Evolutionary conservation across 2,113 vertebrate species (phyloP).

Genomic region (Periophthalmus modestus): DNA sequence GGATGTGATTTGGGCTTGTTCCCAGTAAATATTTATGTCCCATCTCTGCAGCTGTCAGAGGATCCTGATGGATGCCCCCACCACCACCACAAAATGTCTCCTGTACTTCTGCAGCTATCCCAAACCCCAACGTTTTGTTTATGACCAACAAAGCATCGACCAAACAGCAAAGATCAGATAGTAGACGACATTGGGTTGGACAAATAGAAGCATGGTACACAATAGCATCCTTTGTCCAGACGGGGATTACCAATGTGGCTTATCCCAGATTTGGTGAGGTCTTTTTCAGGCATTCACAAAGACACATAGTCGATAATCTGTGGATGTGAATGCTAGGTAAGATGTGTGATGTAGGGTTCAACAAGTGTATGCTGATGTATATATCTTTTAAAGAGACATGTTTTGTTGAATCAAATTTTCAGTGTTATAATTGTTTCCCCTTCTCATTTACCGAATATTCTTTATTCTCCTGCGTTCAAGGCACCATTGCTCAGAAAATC

Average conservation of each 20-base stretch:
- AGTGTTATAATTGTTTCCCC: too few species aligned
- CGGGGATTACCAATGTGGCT: slow-evolving; percentile 59
- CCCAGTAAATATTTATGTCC: slow-evolving; percentile 77
- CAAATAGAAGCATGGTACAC: slow-evolving; percentile 45
- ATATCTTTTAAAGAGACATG: background rate
- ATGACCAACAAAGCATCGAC: slow-evolving; percentile 43
- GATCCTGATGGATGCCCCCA: slow-evolving; percentile 67
- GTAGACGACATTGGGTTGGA: slow-evolving; percentile 38
- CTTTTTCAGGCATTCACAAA: slow-evolving; percentile 15
- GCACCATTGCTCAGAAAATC: too few species aligned
- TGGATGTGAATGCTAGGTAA: slow-evolving; percentile 29
- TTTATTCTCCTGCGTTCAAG: too few species aligned
- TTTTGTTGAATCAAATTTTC: too few species aligned
- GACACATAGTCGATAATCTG: slow-evolving; percentile 40
- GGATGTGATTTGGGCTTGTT: slow-evolving; percentile 73
- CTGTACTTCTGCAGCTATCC: slow-evolving; percentile 61
- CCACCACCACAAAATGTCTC: slow-evolving; percentile 46
- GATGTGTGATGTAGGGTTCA: slow-evolving; percentile 1
- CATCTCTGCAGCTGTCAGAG: slow-evolving; percentile 70
- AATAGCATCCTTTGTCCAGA: slow-evolving; percentile 61
- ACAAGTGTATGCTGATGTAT: background rate
- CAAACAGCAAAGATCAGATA: slow-evolving; percentile 52
- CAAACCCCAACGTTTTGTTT: slow-evolving; percentile 51
- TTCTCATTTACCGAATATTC: too few species aligned
- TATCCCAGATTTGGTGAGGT: slow-evolving; percentile 38